Percentiles rank a stretch among this genome's conserved stretches.
Evolutionary conservation across 2,113 vertebrate species (phyloP).

Genomic region (Macrotus californicus): DNA sequence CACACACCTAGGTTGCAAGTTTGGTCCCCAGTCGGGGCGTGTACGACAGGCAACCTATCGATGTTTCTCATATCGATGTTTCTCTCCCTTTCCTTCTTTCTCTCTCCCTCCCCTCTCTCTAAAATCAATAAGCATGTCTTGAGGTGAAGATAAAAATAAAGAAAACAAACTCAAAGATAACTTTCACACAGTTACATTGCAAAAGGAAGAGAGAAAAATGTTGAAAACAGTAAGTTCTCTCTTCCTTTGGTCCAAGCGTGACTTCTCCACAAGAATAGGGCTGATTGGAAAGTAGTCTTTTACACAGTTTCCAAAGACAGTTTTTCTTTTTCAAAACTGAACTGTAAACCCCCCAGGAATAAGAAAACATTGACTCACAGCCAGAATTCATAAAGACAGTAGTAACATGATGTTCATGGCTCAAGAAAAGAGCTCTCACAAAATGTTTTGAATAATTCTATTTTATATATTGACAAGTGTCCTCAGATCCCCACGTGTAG

Average conservation of each 20-base stretch:
- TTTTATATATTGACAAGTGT: conserved; percentile 47
- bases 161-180: neutral
- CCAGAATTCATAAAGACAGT: conserved; percentile 40
- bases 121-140: too few relatives aligned
- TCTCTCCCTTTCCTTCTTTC: too few relatives aligned
- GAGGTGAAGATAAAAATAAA: too few relatives aligned
- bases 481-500: conserved; percentile 18
- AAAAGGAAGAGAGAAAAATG: neutral
- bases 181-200: neutral
- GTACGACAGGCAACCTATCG: too few relatives aligned
- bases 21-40: too few relatives aligned
- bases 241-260: neutral
- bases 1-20: too few relatives aligned
- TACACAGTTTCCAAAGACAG: neutral
- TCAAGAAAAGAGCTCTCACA: conserved; percentile 30
- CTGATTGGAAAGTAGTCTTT: conserved; percentile 1
- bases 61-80: too few relatives aligned
- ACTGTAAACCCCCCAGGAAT: conserved; percentile 21
- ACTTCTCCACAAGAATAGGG: neutral
- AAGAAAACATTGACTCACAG: conserved; percentile 38
- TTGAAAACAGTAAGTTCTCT: neutral
- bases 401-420: conserved; percentile 37
- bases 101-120: too few relatives aligned
- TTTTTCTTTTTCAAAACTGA: conserved; percentile 54
- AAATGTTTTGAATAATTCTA: conserved; percentile 46